Percentiles rank a stretch among this genome's conserved stretches.
These are phyloP conservation scores for Hyles vespertilio DNA, from an alignment of 1,140 invertebrate species.

Conservation along the genomic window DNA sequence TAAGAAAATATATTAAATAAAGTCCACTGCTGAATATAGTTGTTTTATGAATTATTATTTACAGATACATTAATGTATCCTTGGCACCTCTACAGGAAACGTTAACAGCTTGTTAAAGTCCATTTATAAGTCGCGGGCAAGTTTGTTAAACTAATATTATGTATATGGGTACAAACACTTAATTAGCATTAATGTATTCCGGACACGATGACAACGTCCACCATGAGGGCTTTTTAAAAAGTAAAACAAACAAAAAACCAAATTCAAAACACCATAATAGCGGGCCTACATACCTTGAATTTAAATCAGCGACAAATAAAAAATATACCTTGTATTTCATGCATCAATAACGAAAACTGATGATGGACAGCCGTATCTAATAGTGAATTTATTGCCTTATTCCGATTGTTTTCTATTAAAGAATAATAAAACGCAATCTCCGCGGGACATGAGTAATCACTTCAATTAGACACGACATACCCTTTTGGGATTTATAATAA, in stretches of 20 bases:
- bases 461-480: constrained; percentile 28
- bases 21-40: too few relatives aligned
- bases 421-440: constrained; percentile 38
- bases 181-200: constrained; percentile 64
- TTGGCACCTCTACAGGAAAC: constrained; percentile 3
- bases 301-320: constrained; percentile 47
- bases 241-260: constrained; percentile 33
- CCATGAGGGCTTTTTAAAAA: constrained; percentile 34
- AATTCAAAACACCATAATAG: constrained; percentile 39
- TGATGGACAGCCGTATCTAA: constrained; percentile 49
- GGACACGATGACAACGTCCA: constrained; percentile 37
- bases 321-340: constrained; percentile 19
- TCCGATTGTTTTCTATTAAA: constrained; percentile 51
- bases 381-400: constrained; percentile 46
- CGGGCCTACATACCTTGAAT: constrained; percentile 48
- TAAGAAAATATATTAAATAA: too few relatives aligned
- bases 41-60: too few relatives aligned
- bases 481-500: constrained; percentile 10
- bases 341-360: constrained; percentile 30
- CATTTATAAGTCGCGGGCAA: not conserved
- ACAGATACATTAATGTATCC: not conserved
- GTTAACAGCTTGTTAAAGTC: constrained; percentile 2
- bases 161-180: constrained; percentile 36
- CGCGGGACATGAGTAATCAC: constrained; percentile 26
- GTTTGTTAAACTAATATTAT: constrained; percentile 16